These are phyloP conservation scores for Bombyx mori DNA, from an alignment of 1,140 invertebrate genomes.

Conservation along the genomic window ASM3026992v2 NC_085107.1:8244501-8245000, in stretches of 20 bases:
- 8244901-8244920: constrained; percentile 50
- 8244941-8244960: constrained; percentile 47
- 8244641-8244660: constrained; percentile 23
- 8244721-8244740: constrained; percentile 52
- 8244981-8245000: constrained; percentile 27
- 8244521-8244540: too few relatives aligned
- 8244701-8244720: constrained; percentile 54
- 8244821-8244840: constrained; percentile 8
- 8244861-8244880: constrained; percentile 43
- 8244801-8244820: constrained; percentile 25
- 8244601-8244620: neutral
- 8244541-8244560: too few relatives aligned
- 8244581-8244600: neutral
- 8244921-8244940: constrained; percentile 55
- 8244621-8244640: constrained; percentile 2
- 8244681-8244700: constrained; percentile 46
- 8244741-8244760: constrained; percentile 33
- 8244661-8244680: constrained; percentile 63
- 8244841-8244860: constrained; percentile 49
- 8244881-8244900: constrained; percentile 39
- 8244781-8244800: constrained; percentile 21
- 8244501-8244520: too few relatives aligned
- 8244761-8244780: constrained; percentile 21
- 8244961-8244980: constrained; percentile 41
- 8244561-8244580: too few relatives aligned